These are phyloP conservation scores for Pogoniulus pusillus DNA, from an alignment of 2,797 vertebrate species.

Conservation along the genomic window DNA sequence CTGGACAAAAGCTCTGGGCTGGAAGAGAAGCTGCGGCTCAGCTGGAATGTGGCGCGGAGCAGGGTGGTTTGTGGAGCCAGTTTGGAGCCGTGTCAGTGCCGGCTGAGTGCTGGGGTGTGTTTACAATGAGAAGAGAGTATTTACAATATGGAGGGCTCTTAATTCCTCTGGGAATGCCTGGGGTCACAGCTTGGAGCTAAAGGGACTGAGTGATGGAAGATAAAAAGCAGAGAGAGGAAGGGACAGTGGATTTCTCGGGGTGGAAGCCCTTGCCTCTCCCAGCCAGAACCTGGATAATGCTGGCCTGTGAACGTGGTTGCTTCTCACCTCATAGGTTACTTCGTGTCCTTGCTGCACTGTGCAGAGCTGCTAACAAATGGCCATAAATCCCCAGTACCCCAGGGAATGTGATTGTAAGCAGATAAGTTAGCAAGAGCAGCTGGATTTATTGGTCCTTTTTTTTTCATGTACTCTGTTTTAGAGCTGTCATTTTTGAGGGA, in stretches of 20 bases:
- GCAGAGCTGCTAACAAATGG: constrained; percentile 2
- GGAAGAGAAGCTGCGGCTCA: constrained; percentile 16
- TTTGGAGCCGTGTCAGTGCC: constrained; percentile 8
- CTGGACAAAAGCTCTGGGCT: constrained; percentile 27
- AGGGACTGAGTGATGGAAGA: background rate
- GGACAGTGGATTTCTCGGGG: background rate
- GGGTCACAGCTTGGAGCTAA: background rate
- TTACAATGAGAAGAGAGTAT: constrained; percentile 48
- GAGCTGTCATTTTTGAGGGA: background rate
- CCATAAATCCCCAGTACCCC: background rate
- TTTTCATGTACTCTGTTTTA: background rate
- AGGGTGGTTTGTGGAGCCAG: constrained; percentile 32
- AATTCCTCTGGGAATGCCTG: constrained; percentile 46
- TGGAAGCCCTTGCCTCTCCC: background rate
- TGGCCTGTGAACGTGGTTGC: background rate
- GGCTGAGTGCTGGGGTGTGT: constrained; percentile 14
- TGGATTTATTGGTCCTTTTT: background rate
- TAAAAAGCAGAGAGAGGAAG: constrained; percentile 24
- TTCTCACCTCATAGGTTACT: background rate
- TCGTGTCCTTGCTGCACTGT: background rate
- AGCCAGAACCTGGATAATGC: no score
- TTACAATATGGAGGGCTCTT: constrained; percentile 59
- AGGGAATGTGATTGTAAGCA: constrained; percentile 1
- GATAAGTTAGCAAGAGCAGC: background rate
- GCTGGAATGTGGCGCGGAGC: constrained; percentile 37